Conservation (phyloP, 2,888 invertebrate genomes). For the Stenurella melanura region DNA sequence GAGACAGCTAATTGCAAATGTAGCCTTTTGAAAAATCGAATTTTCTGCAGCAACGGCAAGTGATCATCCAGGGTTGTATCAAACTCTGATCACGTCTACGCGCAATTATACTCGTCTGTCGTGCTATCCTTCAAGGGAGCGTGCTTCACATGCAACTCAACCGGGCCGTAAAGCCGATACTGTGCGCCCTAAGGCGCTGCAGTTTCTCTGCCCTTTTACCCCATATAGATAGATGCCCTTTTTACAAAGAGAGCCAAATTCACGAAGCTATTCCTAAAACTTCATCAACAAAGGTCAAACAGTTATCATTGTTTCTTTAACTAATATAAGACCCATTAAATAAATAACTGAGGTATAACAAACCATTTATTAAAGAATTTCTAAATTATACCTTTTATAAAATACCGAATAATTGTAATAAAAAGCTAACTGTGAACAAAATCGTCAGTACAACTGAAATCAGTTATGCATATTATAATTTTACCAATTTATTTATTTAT, state of each 20-base stretch:
- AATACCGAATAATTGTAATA: no score
- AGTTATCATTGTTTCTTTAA: no score
- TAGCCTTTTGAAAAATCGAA: conserved; percentile 55
- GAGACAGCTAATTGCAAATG: conserved; percentile 49
- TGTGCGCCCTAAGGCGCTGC: conserved; percentile 33
- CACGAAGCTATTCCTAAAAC: neutral
- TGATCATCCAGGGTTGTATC: conserved; percentile 55
- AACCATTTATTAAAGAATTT: no score
- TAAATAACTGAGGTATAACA: no score
- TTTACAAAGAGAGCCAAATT: neutral
- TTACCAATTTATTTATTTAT: no score
- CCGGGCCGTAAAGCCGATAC: conserved; percentile 43
- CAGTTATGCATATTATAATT: no score
- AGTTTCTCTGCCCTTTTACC: conserved; percentile 28
- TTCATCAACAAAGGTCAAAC: neutral
- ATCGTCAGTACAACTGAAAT: no score
- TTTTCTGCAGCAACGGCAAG: conserved; percentile 51
- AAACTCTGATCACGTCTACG: conserved; percentile 67
- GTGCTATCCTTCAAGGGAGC: conserved; percentile 68
- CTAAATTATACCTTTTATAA: no score
- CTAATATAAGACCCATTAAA: no score
- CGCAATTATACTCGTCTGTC: conserved; percentile 69
- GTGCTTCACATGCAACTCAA: conserved; percentile 65
- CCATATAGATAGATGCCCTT: neutral
- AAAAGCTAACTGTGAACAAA: no score